These are phyloP conservation scores for Vireo griseus DNA, from an alignment of 2,797 vertebrate species.

Conservation along the genomic window DNA sequence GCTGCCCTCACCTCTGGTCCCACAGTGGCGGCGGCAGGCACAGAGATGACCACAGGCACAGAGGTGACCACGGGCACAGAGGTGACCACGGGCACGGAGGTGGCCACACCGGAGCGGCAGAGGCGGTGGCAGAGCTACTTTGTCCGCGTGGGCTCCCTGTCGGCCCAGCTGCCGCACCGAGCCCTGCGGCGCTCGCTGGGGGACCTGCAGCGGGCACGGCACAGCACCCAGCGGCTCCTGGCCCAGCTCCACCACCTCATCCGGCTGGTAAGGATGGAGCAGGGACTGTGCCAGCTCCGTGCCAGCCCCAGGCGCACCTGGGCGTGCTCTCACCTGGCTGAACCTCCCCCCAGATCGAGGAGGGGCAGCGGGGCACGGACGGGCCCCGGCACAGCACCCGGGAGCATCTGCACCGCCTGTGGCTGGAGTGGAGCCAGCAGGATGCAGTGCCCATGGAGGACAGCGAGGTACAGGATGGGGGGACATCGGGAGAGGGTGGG, in stretches of 20 bases:
- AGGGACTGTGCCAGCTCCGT: rapidly evolving
- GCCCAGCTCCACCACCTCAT: slow-evolving; percentile 79
- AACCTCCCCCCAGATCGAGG: slow-evolving; percentile 16
- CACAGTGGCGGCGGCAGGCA: not conserved
- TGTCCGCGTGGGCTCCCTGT: slow-evolving; percentile 87
- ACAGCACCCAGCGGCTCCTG: slow-evolving; percentile 71
- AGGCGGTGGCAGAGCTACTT: slow-evolving; percentile 79
- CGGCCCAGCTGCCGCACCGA: slow-evolving; percentile 79
- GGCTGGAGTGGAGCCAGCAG: slow-evolving; percentile 54
- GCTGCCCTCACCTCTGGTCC: not conserved
- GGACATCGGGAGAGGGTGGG: too few relatives aligned
- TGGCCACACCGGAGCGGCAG: slow-evolving; percentile 19
- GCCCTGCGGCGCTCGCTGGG: slow-evolving; percentile 82
- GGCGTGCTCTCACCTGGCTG: not conserved
- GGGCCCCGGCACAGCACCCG: not conserved
- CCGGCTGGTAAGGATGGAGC: not conserved
- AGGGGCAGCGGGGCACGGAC: not conserved
- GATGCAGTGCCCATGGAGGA: not conserved
- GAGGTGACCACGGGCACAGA: not conserved
- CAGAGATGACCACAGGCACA: slow-evolving; percentile 12
- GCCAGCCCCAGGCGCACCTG: rapidly evolving
- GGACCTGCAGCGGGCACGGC: slow-evolving; percentile 79
- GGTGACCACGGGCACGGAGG: not conserved
- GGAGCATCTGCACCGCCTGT: slow-evolving; percentile 41
- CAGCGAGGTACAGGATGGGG: rapidly evolving